Evolutionary conservation across 2,113 vertebrate species (phyloP), one percentile per base, ranked within the genome.

Genomic region (Semnornis frantzii): DNA sequence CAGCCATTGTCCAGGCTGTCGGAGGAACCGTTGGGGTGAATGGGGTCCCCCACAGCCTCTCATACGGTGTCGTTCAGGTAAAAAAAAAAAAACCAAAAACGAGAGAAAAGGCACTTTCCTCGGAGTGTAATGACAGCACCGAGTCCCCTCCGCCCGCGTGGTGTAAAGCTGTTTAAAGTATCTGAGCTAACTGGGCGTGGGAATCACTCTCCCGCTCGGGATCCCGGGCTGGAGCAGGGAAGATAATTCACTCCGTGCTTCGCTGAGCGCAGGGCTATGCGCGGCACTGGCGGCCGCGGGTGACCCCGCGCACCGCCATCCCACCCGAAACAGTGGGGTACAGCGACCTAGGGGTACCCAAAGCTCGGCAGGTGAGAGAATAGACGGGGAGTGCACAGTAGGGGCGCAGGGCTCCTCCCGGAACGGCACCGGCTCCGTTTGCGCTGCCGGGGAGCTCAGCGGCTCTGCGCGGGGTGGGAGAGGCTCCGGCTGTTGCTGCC

Each of bases 261-360:
- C 30, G 13, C 71, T 8, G 6, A 44, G 37, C 16, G 3, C 31
- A 7, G n/a, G 12, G 48, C 25, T 63, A 60, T 42, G 31, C 33
- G 66, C 54, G 59, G 34, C 27, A 33, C 81, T 31, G 78, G 70
- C 13, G 37, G 52, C 63, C 30, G 3, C 9, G 27, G 65, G 46
- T 19, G 9, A 34, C 12, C 8, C 39, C 30, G 48, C 18, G 13
- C 25, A 33, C 17, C 15, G 27, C 33, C 3, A 3, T 15, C 52
- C 37, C 15, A 5, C 30, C 21, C 18, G 18, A 23, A 39, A 28
- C 48, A 0, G 0, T 6, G 18, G 9, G 57, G 10, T 27, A 8
- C 55, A 8, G 68, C 12, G 16, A 0, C 55, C 9, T 2, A 11
- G 24, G 16, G 33, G 30, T 23, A 15, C 58, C 20, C 15, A 15